Evolutionary conservation across 2,797 vertebrate species (phyloP).

Genomic region (Phylloscopus collybita): DNA sequence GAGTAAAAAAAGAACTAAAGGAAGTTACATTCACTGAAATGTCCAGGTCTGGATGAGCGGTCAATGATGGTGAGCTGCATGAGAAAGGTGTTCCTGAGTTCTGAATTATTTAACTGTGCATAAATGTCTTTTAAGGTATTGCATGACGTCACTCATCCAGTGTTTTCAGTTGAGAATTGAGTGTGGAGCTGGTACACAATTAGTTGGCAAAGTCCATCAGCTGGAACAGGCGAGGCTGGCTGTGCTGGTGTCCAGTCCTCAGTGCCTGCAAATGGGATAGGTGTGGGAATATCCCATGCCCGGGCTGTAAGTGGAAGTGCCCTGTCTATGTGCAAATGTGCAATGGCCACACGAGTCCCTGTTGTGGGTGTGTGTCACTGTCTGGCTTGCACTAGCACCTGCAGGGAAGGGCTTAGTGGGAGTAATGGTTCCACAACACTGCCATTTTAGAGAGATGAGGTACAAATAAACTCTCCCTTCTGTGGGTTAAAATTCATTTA

Average conservation of each 20-base stretch:
- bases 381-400: neutral
- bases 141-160: neutral
- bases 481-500: neutral
- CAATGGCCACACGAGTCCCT: fast-evolving
- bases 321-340: neutral
- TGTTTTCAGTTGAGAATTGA: neutral
- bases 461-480: neutral
- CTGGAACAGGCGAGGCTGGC: neutral
- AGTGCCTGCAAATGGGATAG: neutral
- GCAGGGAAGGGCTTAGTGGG: neutral
- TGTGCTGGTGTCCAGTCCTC: neutral
- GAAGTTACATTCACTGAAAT: no score
- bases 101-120: no score
- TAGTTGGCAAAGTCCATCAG: neutral
- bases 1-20: no score
- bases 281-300: neutral
- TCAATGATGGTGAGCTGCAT: no score
- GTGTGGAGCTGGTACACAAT: neutral
- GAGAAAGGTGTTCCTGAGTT: no score
- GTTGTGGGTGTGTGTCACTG: neutral
- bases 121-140: neutral
- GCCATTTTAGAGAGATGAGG: neutral
- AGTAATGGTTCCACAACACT: neutral
- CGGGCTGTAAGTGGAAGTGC: neutral
- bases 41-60: no score